Base-by-base conservation (phyloP, 2,797 vertebrate genomes). In the Adelosebastes latens region DNA sequence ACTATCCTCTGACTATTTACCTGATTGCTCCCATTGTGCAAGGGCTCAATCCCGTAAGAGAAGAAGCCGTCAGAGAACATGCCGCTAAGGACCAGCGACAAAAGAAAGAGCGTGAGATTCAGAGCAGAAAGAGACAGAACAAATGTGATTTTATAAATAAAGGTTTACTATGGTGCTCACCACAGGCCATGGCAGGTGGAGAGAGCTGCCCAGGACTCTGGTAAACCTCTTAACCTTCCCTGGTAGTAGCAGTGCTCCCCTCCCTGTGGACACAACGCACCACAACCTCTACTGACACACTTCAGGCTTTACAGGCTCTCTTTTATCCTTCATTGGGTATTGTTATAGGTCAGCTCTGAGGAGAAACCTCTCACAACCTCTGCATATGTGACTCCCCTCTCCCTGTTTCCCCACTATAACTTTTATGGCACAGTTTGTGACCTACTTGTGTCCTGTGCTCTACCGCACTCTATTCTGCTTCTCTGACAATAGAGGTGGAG, bases 211-310 rank as follows among this genome's bases (percentile, higher is more conserved):
- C 97, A 98, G 77, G 98, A 99, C 59, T 78, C 89, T 0, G 95
- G 92, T 70, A 92, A 89, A 63, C 95, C 97, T 80, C 98, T 95
- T 69, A 99, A 81, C 79, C 90, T 90, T 75, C 98, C 98, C 80
- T 99, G 98, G 95, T 99, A 99, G 94, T 99, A 99, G 93, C 98
- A 99, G 94, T 99, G 98, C 89, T 99, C 98, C n/a, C 96, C 96
- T 89, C 96, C 97, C 97, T 98, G 95, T 32, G 75, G 79, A 83
- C 72, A 75, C 79, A 88, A 67, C 20, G 16, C 66, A 76, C n/a
- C 73, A 27, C 27, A 69, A 67, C 71, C 75, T 72, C 71, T 8
- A 5, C 59, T 72, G 73, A 85, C 62, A 77, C 69, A 59, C 62
- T 29, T 81, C 12, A 34, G 60, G 71, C 65, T 70, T 71, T 24